Evolutionary conservation across 2,888 invertebrate genomes (phyloP), one percentile per base, ranked within the genome.

Genomic region (Leptopilina myrica): DNA sequence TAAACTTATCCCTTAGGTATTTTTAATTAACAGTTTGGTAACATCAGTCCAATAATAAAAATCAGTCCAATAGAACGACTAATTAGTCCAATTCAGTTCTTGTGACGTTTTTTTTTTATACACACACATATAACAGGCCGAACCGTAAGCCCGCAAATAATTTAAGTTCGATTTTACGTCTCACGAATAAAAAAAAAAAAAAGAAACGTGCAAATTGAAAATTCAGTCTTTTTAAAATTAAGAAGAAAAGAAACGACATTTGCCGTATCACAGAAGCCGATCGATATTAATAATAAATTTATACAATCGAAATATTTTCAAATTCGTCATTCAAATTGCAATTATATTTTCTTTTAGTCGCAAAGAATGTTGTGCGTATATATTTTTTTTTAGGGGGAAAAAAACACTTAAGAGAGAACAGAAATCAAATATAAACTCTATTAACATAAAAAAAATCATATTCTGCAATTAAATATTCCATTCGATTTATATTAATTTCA

Each of bases 401-500:
- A 87, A 85, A 85, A 87, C 84, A 40, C 73, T 33, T 73, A 73
- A 73, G 73, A 84, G 82, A 86, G 79, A 84, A 82, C 82, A 86
- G 85, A 88, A 88, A 84, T 90, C 87, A 87, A 90, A 90, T 89
- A 73, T 73, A 90, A 90, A 89, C 88, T 91, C 90, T 91, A 90
- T 88, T 89, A 89, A 89, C 89, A 90, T 90, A 90, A 86, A 81
- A 33, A 33, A 33, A 81, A 86, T 83, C 82, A 82, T 86, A 88
- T 90, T 90, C 89, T 89, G 88, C 88, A 91, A 89, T 91, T 91
- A 91, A 91, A 91, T 91, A 91, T 90, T 90, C 88, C 86, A 88
- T 85, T 91, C 89, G 89, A 89, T 91, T 91, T 91, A 91, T 91
- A 91, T 91, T 91, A 91, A 91, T 91, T 91, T 91, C 89, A 90